Evolutionary conservation across 2,797 vertebrate genomes (phyloP).

Genomic region (Siniperca undulata): DNA sequence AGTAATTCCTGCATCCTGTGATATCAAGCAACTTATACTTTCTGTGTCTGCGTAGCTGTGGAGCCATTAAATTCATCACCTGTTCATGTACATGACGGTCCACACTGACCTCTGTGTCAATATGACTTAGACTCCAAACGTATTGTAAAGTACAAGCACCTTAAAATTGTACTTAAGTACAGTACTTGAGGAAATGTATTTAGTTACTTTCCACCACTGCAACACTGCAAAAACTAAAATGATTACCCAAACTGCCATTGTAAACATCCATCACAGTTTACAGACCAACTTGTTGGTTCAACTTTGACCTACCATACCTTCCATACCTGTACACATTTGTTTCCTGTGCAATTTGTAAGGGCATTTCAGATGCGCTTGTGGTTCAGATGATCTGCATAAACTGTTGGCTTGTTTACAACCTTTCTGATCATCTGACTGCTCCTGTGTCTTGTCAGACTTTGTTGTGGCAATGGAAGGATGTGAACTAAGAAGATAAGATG

Average conservation of each 20-base stretch:
- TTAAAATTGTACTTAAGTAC: no score
- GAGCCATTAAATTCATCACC: no score
- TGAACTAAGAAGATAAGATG: not conserved
- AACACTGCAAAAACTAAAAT: no score
- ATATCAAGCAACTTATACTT: no score
- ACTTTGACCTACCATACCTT: not conserved
- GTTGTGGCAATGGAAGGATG: not conserved
- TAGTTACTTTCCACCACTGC: not conserved
- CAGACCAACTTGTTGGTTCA: no score
- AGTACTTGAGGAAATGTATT: not conserved
- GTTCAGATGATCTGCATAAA: constrained; percentile 10
- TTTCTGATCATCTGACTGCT: not conserved
- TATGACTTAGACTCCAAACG: no score
- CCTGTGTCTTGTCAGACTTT: not conserved
- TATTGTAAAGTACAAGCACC: no score
- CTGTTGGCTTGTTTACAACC: not conserved
- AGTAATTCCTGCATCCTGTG: no score
- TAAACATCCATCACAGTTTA: not conserved
- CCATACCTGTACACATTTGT: not conserved
- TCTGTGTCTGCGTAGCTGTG: no score
- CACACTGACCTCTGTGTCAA: no score
- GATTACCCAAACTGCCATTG: not conserved
- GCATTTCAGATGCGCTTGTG: not conserved
- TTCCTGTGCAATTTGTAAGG: not conserved
- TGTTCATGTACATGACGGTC: no score